Evolutionary conservation across 1,140 invertebrate genomes (phyloP).

Genomic region (Cyrtorhinus lividipennis): DNA sequence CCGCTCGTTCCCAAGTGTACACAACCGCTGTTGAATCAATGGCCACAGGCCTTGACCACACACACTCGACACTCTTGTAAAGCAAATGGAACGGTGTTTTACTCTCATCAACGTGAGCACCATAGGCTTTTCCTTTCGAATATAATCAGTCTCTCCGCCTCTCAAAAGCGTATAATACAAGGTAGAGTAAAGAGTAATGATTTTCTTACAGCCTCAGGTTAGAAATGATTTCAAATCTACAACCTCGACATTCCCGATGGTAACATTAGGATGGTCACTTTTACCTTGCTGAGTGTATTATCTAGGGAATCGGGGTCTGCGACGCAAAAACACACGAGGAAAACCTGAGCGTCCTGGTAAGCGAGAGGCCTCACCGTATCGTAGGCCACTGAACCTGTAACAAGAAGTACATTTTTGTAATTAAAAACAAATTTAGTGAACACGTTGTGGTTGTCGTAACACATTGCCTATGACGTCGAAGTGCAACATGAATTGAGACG

Average conservation of each 20-base stretch:
- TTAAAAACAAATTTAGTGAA: neutral
- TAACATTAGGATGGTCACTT: no score
- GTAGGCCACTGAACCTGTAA: conserved; percentile 38
- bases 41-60: neutral
- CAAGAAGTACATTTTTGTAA: conserved; percentile 20
- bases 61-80: neutral
- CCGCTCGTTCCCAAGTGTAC: no score
- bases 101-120: no score
- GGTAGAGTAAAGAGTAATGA: no score
- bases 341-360: conserved; percentile 42
- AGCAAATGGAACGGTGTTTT: neutral
- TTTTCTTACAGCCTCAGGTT: no score
- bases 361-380: conserved; percentile 42
- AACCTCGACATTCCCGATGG: no score
- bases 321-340: conserved; percentile 50
- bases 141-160: no score
- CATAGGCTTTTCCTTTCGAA: no score
- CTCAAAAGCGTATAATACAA: no score
- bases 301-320: conserved; percentile 49
- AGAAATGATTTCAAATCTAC: no score
- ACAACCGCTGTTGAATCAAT: neutral
- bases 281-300: conserved; percentile 47
- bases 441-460: neutral
- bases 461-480: no score
- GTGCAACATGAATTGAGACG: no score